These are phyloP conservation scores for Cygnus olor DNA, from an alignment of 2,797 vertebrate genomes.

Conservation along the genomic window DNA sequence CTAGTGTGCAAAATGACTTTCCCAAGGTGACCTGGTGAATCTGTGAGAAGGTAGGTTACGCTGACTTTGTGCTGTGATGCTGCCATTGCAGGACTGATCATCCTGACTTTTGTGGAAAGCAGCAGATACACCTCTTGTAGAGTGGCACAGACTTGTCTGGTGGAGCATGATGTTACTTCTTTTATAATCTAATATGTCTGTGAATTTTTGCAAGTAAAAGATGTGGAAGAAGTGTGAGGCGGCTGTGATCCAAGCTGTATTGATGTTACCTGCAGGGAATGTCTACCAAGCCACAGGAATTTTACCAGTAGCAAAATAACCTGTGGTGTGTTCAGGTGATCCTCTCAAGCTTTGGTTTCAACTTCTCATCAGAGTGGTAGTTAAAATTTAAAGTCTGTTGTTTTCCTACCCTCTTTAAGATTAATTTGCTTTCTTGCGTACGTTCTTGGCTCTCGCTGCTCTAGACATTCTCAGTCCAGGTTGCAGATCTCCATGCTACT, in stretches of 20 bases:
- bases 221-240: conserved; percentile 4
- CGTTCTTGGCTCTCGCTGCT: not conserved
- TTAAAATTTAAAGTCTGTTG: not conserved
- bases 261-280: conserved; percentile 41
- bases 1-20: not conserved
- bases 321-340: not conserved
- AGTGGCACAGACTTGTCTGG: not conserved
- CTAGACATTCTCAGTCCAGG: not conserved
- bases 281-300: conserved; percentile 54
- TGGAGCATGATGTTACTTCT: not conserved
- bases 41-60: not conserved
- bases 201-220: conserved; percentile 34
- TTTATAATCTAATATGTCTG: not conserved
- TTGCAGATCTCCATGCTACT: not conserved
- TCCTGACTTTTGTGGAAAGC: not conserved
- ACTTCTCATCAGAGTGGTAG: not conserved
- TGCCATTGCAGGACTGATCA: not conserved
- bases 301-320: conserved; percentile 9
- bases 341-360: not conserved
- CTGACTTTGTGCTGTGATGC: not conserved
- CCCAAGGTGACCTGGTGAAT: not conserved
- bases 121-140: not conserved
- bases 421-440: not conserved
- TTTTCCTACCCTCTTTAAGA: not conserved
- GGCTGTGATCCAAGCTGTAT: not conserved